Conservation (phyloP, 1,140 invertebrate genomes). For the Zeugodacus cucurbitae region DNA sequence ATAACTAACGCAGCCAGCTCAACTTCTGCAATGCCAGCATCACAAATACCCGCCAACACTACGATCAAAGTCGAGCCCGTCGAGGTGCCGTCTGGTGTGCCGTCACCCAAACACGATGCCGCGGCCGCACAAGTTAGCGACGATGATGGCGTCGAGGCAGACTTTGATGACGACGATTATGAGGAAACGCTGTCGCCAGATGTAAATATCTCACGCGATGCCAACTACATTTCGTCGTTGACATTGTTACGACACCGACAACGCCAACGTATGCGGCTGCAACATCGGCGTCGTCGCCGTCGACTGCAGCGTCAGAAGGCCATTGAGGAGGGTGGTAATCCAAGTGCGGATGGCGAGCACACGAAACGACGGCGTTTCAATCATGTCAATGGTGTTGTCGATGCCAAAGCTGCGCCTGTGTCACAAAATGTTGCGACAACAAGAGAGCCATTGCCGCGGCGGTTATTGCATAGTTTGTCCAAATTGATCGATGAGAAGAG, state of each 20-base stretch:
- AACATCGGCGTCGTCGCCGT: not conserved
- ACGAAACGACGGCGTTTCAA: conserved; percentile 40
- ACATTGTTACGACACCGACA: not conserved
- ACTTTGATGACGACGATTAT: conserved; percentile 41
- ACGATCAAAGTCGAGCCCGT: conserved; percentile 38
- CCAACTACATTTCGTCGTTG: conserved; percentile 40
- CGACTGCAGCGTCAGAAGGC: not conserved
- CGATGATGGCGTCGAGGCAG: conserved; percentile 31
- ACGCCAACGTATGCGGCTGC: conserved; percentile 34
- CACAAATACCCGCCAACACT: conserved; percentile 42
- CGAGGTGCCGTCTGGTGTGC: not conserved
- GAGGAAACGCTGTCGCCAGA: conserved; percentile 3
- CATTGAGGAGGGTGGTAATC: not conserved
- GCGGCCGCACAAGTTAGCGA: not conserved
- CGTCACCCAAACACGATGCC: not conserved
- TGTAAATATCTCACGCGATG: conserved; percentile 41
- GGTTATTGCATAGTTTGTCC: conserved; percentile 11
- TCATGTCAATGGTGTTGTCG: not conserved
- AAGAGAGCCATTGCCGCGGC: not conserved
- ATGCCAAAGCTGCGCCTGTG: not conserved
- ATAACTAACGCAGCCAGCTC: not conserved
- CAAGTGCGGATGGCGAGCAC: not conserved
- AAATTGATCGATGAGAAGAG: conserved; percentile 61
- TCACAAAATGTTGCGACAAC: not conserved
- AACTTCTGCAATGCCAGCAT: not conserved